Conservation (phyloP, 2,888 invertebrate genomes). For the Chalcosyrphus nemorum region DNA sequence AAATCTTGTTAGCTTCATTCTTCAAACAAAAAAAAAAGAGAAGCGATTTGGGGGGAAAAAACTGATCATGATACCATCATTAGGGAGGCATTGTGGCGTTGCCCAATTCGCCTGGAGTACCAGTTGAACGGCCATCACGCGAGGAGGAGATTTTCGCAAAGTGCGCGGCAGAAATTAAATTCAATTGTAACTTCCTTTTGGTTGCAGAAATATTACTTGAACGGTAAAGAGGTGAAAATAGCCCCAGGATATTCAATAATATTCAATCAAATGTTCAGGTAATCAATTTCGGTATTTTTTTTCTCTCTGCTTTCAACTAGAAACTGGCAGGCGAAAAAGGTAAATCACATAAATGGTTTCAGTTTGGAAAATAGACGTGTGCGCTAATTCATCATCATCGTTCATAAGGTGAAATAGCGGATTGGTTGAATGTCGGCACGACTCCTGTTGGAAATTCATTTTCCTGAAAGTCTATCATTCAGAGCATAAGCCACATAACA, state of each 20-base stretch:
- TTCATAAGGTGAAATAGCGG: too few relatives aligned
- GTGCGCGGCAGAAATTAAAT: conserved; percentile 7
- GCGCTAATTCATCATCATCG: not conserved
- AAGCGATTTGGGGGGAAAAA: not conserved
- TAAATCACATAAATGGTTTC: not conserved
- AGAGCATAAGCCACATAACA: too few relatives aligned
- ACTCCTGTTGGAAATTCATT: too few relatives aligned
- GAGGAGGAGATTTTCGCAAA: conserved; percentile 1
- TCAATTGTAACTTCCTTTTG: not conserved
- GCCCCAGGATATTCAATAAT: not conserved
- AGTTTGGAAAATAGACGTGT: not conserved
- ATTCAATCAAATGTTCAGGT: not conserved
- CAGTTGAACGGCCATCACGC: conserved; percentile 19
- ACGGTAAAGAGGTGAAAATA: not conserved
- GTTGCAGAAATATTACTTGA: not conserved
- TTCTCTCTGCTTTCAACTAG: too few relatives aligned
- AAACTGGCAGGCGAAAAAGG: too few relatives aligned
- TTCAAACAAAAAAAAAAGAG: not conserved
- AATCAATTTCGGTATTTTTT: not conserved
- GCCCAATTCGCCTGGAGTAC: conserved; percentile 25
- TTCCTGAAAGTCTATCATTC: too few relatives aligned
- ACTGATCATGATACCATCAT: conserved; percentile 25
- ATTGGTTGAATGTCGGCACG: too few relatives aligned
- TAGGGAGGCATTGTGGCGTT: conserved; percentile 20
- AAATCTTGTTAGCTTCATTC: not conserved